Percentiles rank a stretch among this genome's conserved stretches.
Evolutionary conservation across 2,113 vertebrate species (phyloP).

Genomic region (Limnothrissa miodon): DNA sequence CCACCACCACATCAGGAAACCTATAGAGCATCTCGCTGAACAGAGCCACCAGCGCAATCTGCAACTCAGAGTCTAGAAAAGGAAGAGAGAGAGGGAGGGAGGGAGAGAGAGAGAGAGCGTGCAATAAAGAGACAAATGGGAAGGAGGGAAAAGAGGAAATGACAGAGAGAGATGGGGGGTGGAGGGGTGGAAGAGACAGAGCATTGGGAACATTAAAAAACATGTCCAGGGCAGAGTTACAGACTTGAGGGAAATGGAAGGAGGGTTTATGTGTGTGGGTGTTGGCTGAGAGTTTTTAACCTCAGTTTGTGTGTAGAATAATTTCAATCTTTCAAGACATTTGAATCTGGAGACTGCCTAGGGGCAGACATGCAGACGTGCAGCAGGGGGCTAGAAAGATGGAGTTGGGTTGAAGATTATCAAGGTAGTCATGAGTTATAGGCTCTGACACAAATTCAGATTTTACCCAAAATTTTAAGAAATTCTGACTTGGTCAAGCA

Average conservation of each 20-base stretch:
- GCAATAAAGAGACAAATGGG: not conserved
- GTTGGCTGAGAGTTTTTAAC: not conserved
- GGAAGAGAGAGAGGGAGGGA: constrained; percentile 21
- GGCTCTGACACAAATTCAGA: not conserved
- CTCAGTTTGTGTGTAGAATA: constrained; percentile 2
- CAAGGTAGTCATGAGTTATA: not conserved
- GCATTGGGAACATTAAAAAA: not conserved
- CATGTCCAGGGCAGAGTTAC: not conserved
- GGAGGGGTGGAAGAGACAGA: not conserved
- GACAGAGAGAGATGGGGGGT: not conserved
- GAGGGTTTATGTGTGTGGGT: not conserved
- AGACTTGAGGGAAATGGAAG: not conserved
- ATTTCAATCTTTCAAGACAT: not conserved
- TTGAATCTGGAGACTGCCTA: not conserved
- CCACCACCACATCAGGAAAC: constrained; percentile 87
- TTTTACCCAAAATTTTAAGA: not conserved
- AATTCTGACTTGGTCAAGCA: no score
- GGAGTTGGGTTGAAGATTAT: not conserved
- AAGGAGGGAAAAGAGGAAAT: not conserved
- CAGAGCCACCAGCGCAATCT: constrained; percentile 88
- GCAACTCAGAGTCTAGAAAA: constrained; percentile 82
- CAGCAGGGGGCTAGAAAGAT: not conserved
- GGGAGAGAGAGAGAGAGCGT: not conserved
- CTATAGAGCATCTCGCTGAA: constrained; percentile 93
- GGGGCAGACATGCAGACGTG: not conserved